Base-by-base conservation (phyloP, 2,797 vertebrate species). In the Vipera latastei region DNA sequence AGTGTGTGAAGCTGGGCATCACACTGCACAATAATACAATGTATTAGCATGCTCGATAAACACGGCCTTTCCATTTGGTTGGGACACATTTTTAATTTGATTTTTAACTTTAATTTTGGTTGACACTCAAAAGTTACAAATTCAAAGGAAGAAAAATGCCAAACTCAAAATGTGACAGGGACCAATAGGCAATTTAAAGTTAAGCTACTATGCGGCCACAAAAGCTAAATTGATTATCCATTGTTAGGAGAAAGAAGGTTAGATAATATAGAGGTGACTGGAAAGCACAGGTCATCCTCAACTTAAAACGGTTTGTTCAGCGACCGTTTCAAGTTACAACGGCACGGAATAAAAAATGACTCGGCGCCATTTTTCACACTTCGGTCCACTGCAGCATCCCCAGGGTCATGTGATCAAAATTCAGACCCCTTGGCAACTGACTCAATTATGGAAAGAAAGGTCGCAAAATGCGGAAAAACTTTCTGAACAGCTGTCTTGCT, bases 241-340 rank as follows among this genome's bases (percentile, higher is more conserved):
- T 48, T 2, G 61, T 57, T 18, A 92, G 61, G 20, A 55, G 53
- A 26, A 73, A 9, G 65, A 44, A 51, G 32, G 11, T n/a, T 38
- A 28, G 16, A 38, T 88, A n/a, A 56, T 78, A 18, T 53, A 93
- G 90, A 28, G 90, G 89, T 11, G 89, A 91, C 59, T 94, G 59
- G 56, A 26, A 26, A n/a, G n/a, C 65, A 69, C 65, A 38, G 14
- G 6, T 38, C 32, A 12, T 73, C 6, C n/a, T 73, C n/a, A 2
- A 38, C 65, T 38, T 73, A 73, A 73, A 38, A 73, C 1, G 5
- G 1, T 65, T 65, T 38, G 65, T 32, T 73, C 32, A 38, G 14
- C 38, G n/a, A 73, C 14, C n/a, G 5, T 32, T 69, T n/a, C 32
- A 69, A 32, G 65, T 32, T 32, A 69, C 14, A 32, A 69, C 0